Evolutionary conservation across 2,888 invertebrate species (phyloP).

Genomic region (Diloba caeruleocephala): DNA sequence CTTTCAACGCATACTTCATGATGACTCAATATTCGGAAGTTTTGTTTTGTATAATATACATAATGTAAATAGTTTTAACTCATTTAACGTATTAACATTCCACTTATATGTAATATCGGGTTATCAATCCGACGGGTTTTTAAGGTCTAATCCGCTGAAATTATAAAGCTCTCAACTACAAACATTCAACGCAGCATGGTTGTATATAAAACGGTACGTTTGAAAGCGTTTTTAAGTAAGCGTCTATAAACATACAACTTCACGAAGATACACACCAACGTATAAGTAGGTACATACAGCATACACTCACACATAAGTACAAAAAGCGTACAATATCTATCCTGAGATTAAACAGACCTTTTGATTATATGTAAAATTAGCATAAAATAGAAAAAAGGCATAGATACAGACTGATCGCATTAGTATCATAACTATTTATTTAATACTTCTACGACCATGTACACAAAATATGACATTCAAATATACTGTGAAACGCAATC

Average conservation of each 20-base stretch:
- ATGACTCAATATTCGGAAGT: conserved; percentile 20
- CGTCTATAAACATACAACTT: conserved; percentile 31
- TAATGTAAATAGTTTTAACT: conserved; percentile 5
- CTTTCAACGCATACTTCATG: conserved; percentile 9
- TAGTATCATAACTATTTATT: conserved; percentile 14
- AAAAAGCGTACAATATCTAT: conserved; percentile 71
- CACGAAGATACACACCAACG: conserved; percentile 53
- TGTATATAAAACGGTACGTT: conserved; percentile 8
- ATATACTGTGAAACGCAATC: conserved; percentile 21
- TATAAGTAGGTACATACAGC: conserved; percentile 63
- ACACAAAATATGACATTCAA: conserved; percentile 11
- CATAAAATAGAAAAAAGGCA: conserved; percentile 22
- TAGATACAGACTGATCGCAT: conserved; percentile 31
- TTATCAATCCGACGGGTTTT: conserved; percentile 26
- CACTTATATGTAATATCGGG: conserved; percentile 11
- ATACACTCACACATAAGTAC: conserved; percentile 78
- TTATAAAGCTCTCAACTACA: conserved; percentile 55
- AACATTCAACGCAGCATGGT: conserved; percentile 37
- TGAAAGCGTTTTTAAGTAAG: conserved; percentile 17
- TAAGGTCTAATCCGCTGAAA: no score
- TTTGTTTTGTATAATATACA: conserved; percentile 7
- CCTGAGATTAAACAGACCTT: conserved; percentile 76
- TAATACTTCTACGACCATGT: conserved; percentile 19
- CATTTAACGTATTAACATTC: conserved; percentile 3
- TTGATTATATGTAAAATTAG: conserved; percentile 31